A percentile compares a stretch with the other conserved stretches of the same genome.
Conservation (phyloP, 1,140 invertebrate species). For the Caenorhabditis latens region DNA sequence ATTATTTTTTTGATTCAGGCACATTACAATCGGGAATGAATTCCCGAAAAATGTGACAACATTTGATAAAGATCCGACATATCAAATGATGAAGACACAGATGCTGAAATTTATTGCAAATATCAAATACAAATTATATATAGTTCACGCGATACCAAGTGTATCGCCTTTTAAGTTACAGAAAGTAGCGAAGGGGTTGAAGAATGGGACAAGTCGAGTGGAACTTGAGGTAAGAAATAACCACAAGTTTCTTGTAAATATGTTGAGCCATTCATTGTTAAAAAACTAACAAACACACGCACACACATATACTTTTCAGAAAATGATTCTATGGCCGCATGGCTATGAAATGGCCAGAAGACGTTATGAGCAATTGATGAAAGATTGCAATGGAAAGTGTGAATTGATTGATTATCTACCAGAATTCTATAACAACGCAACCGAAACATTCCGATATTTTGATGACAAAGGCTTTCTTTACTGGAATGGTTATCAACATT, state of each 20-base stretch:
- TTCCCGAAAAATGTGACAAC: not conserved
- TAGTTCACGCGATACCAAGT: not conserved
- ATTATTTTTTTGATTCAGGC: too few species aligned
- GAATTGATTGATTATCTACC: not conserved
- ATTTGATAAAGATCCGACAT: not conserved
- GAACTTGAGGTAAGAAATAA: not conserved
- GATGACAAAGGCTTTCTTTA: not conserved
- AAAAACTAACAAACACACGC: too few species aligned
- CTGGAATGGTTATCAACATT: not conserved
- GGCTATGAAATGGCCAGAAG: constrained; percentile 12
- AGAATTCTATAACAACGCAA: not conserved
- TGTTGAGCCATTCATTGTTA: too few species aligned
- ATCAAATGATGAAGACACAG: constrained; percentile 17
- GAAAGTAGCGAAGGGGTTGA: not conserved
- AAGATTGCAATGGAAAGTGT: constrained; percentile 19
- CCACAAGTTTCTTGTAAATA: too few species aligned
- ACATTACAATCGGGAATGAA: not conserved
- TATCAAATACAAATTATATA: constrained; percentile 6
- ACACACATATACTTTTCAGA: too few species aligned
- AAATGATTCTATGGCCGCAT: not conserved
- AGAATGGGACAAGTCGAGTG: not conserved
- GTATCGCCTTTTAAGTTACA: not conserved
- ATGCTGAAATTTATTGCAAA: not conserved
- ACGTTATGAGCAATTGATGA: not conserved
- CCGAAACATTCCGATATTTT: constrained; percentile 20